These are phyloP conservation scores for Lepidotrigona ventralis DNA, from an alignment of 1,140 invertebrate genomes.

Conservation along the genomic window DNA sequence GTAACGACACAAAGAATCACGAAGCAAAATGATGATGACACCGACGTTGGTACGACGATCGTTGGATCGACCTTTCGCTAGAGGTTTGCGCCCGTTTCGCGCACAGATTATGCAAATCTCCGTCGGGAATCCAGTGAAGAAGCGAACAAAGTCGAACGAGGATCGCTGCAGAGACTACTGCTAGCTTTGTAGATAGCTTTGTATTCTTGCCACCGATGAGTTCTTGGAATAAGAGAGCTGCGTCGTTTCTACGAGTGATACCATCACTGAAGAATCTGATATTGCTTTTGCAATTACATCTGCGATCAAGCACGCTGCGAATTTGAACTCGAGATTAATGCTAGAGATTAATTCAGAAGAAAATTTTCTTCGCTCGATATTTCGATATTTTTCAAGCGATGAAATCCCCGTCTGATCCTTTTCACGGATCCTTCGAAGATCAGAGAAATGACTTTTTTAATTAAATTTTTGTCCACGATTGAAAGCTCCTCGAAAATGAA, in stretches of 20 bases:
- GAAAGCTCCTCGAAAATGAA: no score
- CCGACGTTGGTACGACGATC: constrained; percentile 2
- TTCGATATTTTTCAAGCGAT: no score
- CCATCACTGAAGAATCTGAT: neutral
- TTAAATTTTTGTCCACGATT: no score
- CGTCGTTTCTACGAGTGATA: constrained; percentile 28
- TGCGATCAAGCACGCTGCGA: no score
- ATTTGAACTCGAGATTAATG: no score
- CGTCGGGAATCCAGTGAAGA: constrained; percentile 23
- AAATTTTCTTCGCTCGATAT: no score
- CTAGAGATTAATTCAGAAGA: no score
- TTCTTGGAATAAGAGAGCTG: neutral
- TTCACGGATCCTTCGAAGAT: no score
- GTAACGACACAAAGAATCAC: constrained; percentile 7
- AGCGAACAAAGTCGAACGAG: neutral
- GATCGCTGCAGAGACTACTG: neutral
- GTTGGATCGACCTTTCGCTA: neutral
- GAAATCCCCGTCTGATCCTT: no score
- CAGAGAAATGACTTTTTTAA: no score
- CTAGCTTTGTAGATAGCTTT: constrained; percentile 38
- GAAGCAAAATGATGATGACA: constrained; percentile 2
- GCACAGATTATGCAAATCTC: constrained; percentile 56
- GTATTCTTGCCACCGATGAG: constrained; percentile 22
- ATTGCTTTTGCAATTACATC: no score
- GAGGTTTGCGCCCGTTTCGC: constrained; percentile 14